Base-by-base conservation (phyloP, 2,113 vertebrate genomes). In the Ibidorhyncha struthersii region DNA sequence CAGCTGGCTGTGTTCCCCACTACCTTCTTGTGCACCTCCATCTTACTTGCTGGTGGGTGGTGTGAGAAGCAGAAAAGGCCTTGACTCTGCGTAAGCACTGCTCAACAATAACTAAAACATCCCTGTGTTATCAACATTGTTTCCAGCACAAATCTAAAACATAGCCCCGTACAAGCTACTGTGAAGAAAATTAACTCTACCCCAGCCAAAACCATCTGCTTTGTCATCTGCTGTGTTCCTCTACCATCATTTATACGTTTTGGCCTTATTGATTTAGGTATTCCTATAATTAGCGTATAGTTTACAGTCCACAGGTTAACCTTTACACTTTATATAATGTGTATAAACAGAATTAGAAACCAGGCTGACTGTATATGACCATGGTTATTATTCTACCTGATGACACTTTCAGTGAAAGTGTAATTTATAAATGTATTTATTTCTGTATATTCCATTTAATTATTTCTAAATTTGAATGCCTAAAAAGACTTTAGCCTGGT, bases 251-350 rank as follows among this genome's bases (percentile, higher is more conserved):
- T 96, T 93, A 70, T 85, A 95, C 41, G 38, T 70, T 69, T 69
- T 77, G 89, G 50, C 25, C 5, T 90, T 96, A 96, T 93, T 95
- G 96, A 97, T 97, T 96, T 94, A 96, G 93, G 45, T 82, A 77
- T 29, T 96, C 52, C 74, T 92, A 93, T 80, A 97, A 97, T 95
- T 97, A 93, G 92, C 95, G 96, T 96, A 93, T 80, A 95, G 89
- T 88, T 96, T 93, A 90, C 86, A 95, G 84, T 86, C 69, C 78
- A 77, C 49, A 77, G 56, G 90, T 95, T 97, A 95, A 95, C 80
- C 76, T 90, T 92, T 96, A 67, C 52, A 88, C 84, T 84, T 77
- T 87, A 96, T 92, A 92, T 56, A 89, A 69, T 84, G 76, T 89
- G 4, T 69, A 73, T 55, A 87, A 93, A 84, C 80, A 92, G 71